Percentiles rank a stretch among this genome's conserved stretches.
Conservation (phyloP, 2,888 invertebrate genomes). For the Orthonevra nobilis region DNA sequence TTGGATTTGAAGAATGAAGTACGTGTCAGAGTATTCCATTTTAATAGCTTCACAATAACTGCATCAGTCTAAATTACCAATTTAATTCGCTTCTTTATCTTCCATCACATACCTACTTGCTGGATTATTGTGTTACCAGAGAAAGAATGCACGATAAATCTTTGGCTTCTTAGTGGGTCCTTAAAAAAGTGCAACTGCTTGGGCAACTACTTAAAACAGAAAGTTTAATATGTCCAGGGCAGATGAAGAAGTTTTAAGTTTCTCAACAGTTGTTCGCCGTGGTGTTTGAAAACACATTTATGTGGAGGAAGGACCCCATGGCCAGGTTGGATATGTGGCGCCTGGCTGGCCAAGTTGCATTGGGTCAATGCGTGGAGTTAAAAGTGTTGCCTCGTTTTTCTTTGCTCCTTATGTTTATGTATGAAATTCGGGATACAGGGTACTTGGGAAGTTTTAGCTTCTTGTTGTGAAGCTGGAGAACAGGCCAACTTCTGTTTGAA, state of each 20-base stretch:
- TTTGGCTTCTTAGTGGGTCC: constrained; percentile 60
- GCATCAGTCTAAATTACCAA: constrained; percentile 57
- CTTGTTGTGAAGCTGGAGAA: constrained; percentile 6
- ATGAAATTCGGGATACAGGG: too few relatives aligned
- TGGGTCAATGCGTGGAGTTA: constrained; percentile 36
- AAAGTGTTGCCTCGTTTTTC: constrained; percentile 44
- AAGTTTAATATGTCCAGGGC: constrained; percentile 62
- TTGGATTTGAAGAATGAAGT: constrained; percentile 7
- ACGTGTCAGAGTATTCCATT: constrained; percentile 33
- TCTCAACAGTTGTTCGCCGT: constrained; percentile 32
- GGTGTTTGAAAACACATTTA: constrained; percentile 43
- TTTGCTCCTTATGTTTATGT: constrained; percentile 46
- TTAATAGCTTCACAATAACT: constrained; percentile 23
- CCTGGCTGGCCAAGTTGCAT: not conserved
- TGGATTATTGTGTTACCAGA: not conserved
- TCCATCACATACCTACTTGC: constrained; percentile 22
- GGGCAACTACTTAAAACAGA: constrained; percentile 67
- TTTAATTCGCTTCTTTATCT: constrained; percentile 49
- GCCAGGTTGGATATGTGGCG: constrained; percentile 25
- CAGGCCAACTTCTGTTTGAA: constrained; percentile 44
- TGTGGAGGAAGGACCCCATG: constrained; percentile 45
- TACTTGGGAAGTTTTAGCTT: constrained; percentile 39
- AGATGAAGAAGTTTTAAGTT: constrained; percentile 27
- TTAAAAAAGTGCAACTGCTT: constrained; percentile 64
- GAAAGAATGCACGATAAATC: constrained; percentile 63